Percentiles rank a stretch among this genome's conserved stretches.
Conservation (phyloP, 1,140 invertebrate genomes). For the Microplitis demolitor region DNA sequence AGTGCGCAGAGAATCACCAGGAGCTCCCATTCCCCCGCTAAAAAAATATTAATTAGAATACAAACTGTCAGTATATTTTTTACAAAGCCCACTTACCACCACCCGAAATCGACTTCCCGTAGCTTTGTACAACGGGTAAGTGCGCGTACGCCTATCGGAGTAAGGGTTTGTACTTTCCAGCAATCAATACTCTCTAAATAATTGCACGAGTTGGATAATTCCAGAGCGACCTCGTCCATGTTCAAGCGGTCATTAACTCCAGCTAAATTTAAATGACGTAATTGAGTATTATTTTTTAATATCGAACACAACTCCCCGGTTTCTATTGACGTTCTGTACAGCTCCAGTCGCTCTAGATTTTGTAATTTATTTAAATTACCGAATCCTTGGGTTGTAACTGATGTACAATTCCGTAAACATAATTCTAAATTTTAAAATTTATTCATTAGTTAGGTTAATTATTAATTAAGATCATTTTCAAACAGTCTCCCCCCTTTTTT, state of each 20-base stretch:
- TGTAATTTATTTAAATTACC: constrained; percentile 65
- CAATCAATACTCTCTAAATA: constrained; percentile 78
- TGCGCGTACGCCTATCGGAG: constrained; percentile 70
- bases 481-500: too few species aligned
- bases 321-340: constrained; percentile 75
- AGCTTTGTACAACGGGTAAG: constrained; percentile 73
- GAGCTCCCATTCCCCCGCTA: constrained; percentile 60
- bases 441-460: too few species aligned
- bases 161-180: constrained; percentile 82
- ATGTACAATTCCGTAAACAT: constrained; percentile 67
- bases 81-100: constrained; percentile 71
- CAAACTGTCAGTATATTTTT: too few species aligned
- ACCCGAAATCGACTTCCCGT: constrained; percentile 86
- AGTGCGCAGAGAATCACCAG: constrained; percentile 58
- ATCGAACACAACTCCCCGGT: constrained; percentile 69
- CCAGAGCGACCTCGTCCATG: constrained; percentile 74
- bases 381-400: constrained; percentile 67
- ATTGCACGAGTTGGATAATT: constrained; percentile 69
- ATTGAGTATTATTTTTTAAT: constrained; percentile 67
- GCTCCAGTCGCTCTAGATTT: constrained; percentile 74
- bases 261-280: constrained; percentile 75
- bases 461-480: too few species aligned
- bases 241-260: constrained; percentile 63
- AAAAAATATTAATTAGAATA: constrained; percentile 25
- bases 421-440: constrained; percentile 63